These are phyloP conservation scores for Falco cherrug DNA, from an alignment of 2,797 vertebrate species.

Conservation along the genomic window DNA sequence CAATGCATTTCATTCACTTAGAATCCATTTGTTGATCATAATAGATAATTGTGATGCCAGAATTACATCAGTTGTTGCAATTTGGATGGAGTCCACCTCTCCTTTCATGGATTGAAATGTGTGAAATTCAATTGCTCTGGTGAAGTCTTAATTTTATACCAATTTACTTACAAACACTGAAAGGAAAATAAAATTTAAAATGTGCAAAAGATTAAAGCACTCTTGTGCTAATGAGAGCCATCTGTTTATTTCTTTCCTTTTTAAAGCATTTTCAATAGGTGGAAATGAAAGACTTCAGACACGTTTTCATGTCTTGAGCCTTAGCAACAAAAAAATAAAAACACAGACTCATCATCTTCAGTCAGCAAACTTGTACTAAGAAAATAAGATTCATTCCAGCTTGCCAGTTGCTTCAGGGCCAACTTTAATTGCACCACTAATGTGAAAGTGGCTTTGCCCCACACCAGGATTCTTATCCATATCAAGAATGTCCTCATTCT, in stretches of 20 bases:
- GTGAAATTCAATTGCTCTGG: slow-evolving; percentile 37
- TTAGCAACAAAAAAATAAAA: slow-evolving; percentile 1
- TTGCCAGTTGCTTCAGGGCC: not conserved
- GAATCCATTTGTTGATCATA: not conserved
- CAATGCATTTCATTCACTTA: not conserved
- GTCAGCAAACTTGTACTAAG: not conserved
- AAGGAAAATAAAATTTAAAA: slow-evolving; percentile 68
- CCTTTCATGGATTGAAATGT: slow-evolving; percentile 29
- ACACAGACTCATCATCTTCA: not conserved
- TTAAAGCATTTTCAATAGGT: slow-evolving; percentile 30
- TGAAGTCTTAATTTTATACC: slow-evolving; percentile 60
- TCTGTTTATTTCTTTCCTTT: slow-evolving; percentile 67
- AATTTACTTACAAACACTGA: slow-evolving; percentile 29
- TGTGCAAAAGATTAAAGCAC: slow-evolving; percentile 59
- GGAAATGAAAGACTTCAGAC: slow-evolving; percentile 53
- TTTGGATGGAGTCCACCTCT: slow-evolving; percentile 30
- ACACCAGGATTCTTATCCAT: not conserved
- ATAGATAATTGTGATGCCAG: not conserved
- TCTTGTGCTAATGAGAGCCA: slow-evolving; percentile 67
- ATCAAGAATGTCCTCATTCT: not conserved
- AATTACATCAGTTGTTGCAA: not conserved
- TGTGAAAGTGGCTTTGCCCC: not conserved
- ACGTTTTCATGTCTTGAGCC: slow-evolving; percentile 33
- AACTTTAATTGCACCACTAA: not conserved
- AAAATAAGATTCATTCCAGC: not conserved